Conservation (phyloP, 2,113 vertebrate genomes). For the Chelonoidis abingdonii region DNA sequence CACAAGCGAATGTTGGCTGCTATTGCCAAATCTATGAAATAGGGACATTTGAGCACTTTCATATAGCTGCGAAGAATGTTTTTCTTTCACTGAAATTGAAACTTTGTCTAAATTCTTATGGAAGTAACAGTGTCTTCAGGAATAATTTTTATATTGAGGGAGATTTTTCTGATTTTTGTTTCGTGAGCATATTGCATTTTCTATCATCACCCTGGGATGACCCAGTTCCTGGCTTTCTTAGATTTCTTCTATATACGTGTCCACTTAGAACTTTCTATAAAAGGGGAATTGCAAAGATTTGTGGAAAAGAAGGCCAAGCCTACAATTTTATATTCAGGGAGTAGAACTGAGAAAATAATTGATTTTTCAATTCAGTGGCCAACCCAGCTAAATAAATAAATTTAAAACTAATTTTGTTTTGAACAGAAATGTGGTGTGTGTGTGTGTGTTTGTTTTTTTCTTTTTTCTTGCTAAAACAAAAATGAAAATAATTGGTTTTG, state of each 20-base stretch:
- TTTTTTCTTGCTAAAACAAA: neutral
- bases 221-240: neutral
- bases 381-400: neutral
- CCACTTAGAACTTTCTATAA: neutral
- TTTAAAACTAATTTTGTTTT: neutral
- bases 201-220: neutral
- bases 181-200: neutral
- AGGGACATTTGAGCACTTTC: neutral
- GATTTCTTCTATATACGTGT: neutral
- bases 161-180: neutral
- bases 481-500: neutral
- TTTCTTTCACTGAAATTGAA: neutral
- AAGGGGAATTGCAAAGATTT: neutral
- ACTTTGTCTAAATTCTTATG: neutral
- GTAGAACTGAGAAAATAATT: neutral
- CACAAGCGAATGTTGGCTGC: neutral
- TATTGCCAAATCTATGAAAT: neutral
- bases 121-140: neutral
- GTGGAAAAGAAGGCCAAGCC: neutral
- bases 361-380: neutral
- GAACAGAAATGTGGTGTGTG: neutral
- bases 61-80: fast-evolving
- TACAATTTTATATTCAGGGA: neutral
- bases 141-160: neutral
- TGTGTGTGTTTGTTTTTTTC: too few relatives aligned